phyloP scores from a whole-genome alignment of 1,140 invertebrate species.

The Penaeus japonicus region DNA sequence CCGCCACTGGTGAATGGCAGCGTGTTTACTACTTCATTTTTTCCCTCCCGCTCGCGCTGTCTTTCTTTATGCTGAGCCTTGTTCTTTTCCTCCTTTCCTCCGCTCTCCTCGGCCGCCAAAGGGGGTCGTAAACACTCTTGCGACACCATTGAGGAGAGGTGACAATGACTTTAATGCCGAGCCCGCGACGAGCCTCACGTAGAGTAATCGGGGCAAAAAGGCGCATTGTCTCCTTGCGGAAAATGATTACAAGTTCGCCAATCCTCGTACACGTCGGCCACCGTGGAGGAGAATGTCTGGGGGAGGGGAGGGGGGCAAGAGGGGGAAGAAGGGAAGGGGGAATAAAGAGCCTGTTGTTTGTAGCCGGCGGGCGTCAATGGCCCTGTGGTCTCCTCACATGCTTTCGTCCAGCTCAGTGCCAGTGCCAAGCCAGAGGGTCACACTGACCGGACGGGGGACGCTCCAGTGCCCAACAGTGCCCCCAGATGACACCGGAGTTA shows the following conservation, averaged over 20 bases:
- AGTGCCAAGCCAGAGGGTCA: slow-evolving; percentile 50
- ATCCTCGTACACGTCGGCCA: too few relatives aligned
- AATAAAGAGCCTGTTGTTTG: slow-evolving; percentile 50
- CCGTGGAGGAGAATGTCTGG: not conserved
- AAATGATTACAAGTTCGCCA: too few relatives aligned
- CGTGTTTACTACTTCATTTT: not conserved
- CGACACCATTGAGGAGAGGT: too few relatives aligned
- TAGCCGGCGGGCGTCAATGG: slow-evolving; percentile 46
- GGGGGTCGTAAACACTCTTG: too few relatives aligned
- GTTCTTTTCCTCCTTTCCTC: not conserved
- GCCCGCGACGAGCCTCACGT: too few relatives aligned
- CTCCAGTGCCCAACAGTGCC: not conserved
- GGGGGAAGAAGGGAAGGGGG: slow-evolving; percentile 6
- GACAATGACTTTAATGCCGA: too few relatives aligned
- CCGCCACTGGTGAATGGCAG: too few relatives aligned
- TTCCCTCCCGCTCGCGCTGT: not conserved
- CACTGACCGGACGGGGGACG: slow-evolving; percentile 40
- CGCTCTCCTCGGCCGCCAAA: not conserved
- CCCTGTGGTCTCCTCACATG: slow-evolving; percentile 41
- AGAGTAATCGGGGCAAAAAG: slow-evolving; percentile 35
- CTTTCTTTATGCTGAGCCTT: not conserved
- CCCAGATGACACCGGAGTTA: slow-evolving; percentile 6
- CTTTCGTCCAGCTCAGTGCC: slow-evolving; percentile 32
- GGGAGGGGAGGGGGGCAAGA: not conserved
- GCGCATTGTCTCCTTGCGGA: not conserved